A percentile compares a stretch with the other conserved stretches of the same genome.
These are phyloP conservation scores for Tenthredo amoena DNA, from an alignment of 2,888 invertebrate genomes.

Conservation along the genomic window DNA sequence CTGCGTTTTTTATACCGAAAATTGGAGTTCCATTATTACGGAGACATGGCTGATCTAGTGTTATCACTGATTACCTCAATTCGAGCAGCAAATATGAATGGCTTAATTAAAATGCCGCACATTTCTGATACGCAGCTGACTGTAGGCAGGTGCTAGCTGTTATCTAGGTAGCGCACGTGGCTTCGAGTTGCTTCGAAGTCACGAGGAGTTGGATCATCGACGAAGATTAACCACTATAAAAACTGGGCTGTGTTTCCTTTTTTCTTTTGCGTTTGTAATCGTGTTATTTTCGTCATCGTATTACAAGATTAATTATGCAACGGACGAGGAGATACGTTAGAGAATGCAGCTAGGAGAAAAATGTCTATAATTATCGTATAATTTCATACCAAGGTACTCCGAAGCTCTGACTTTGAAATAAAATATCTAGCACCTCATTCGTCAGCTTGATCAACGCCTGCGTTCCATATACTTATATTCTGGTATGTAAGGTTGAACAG, in stretches of 20 bases:
- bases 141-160: not conserved
- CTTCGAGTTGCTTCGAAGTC: not conserved
- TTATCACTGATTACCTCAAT: not conserved
- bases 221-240: not conserved
- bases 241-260: not conserved
- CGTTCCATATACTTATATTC: not conserved
- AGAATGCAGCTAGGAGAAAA: constrained; percentile 15
- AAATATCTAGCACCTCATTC: not conserved
- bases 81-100: not conserved
- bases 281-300: not conserved
- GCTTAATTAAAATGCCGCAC: not conserved
- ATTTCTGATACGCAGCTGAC: constrained; percentile 25
- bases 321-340: not conserved
- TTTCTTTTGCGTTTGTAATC: not conserved
- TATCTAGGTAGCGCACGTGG: constrained; percentile 22
- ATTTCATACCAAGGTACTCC: not conserved
- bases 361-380: not conserved
- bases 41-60: not conserved
- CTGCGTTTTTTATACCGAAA: not conserved
- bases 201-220: constrained; percentile 26
- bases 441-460: not conserved
- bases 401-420: not conserved
- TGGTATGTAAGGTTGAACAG: not conserved
- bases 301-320: not conserved
- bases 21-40: not conserved